A percentile compares a stretch with the other conserved stretches of the same genome.
Evolutionary conservation across 2,888 invertebrate species (phyloP).

Genomic region (Poecilobothrus nobilitatus): DNA sequence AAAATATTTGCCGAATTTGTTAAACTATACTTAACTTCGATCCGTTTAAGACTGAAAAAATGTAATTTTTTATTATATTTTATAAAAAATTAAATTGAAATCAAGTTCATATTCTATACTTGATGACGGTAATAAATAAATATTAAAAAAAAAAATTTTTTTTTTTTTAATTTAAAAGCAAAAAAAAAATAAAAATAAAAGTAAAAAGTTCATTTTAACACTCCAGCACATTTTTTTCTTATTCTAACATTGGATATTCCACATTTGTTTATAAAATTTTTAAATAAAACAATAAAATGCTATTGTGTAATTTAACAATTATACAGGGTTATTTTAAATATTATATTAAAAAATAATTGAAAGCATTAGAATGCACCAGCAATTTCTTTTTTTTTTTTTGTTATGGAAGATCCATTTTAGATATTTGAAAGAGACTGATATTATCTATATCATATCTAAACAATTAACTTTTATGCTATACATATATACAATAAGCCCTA

Average conservation of each 20-base stretch:
- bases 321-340: not conserved
- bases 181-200: no score
- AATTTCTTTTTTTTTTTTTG: no score
- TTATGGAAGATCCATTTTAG: no score
- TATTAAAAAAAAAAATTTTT: not conserved
- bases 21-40: not conserved
- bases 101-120: constrained; percentile 2
- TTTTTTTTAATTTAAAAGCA: not conserved
- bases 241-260: not conserved
- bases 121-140: not conserved
- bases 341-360: no score
- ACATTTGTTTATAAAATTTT: not conserved
- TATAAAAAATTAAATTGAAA: not conserved
- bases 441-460: no score
- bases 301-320: not conserved
- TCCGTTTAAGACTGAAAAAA: not conserved
- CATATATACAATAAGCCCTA: no score
- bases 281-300: not conserved
- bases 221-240: not conserved
- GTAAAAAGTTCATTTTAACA: constrained; percentile 2
- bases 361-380: no score
- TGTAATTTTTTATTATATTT: not conserved
- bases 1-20: not conserved
- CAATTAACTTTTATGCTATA: no score
- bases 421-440: no score